A percentile compares a stretch with the other conserved stretches of the same genome.
phyloP scores from a whole-genome alignment of 2,888 invertebrate genomes.

The Drosophila ezoana region DNA sequence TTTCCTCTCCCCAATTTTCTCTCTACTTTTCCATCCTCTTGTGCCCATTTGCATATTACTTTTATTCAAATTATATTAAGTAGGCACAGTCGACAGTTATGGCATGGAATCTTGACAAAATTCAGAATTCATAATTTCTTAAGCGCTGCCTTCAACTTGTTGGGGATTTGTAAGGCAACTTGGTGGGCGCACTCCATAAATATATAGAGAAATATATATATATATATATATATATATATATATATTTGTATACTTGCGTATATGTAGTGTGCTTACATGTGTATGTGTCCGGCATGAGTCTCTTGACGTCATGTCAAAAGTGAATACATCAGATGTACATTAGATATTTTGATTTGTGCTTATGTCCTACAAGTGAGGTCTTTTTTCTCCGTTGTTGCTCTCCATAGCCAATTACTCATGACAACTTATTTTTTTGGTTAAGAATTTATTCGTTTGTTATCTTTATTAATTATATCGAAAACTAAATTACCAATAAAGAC shows the following conservation, averaged over 20 bases:
- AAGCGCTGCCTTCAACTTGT: slow-evolving; percentile 21
- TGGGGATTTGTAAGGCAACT: slow-evolving; percentile 20
- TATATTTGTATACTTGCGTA: too few species aligned
- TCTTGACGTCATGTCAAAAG: slow-evolving; percentile 7
- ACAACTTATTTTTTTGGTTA: not conserved
- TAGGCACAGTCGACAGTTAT: slow-evolving; percentile 58
- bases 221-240: too few species aligned
- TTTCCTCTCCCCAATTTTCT: slow-evolving; percentile 2
- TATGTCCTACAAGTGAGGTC: not conserved
- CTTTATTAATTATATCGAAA: too few species aligned
- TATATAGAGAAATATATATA: not conserved
- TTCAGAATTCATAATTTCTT: slow-evolving; percentile 50
- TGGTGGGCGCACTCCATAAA: slow-evolving; percentile 6
- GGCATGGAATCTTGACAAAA: slow-evolving; percentile 48
- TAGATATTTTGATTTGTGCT: slow-evolving; percentile 3
- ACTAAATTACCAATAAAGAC: too few species aligned
- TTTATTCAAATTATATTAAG: slow-evolving; percentile 72
- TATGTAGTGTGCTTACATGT: slow-evolving; percentile 7
- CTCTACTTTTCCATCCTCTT: not conserved
- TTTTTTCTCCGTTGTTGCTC: not conserved
- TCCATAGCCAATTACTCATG: not conserved
- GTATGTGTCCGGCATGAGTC: not conserved
- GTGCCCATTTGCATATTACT: slow-evolving; percentile 64
- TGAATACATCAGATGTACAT: slow-evolving; percentile 2
- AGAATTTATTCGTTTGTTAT: too few species aligned